Base-by-base conservation (phyloP, 2,797 vertebrate genomes). In the Garrulus glandarius region DNA sequence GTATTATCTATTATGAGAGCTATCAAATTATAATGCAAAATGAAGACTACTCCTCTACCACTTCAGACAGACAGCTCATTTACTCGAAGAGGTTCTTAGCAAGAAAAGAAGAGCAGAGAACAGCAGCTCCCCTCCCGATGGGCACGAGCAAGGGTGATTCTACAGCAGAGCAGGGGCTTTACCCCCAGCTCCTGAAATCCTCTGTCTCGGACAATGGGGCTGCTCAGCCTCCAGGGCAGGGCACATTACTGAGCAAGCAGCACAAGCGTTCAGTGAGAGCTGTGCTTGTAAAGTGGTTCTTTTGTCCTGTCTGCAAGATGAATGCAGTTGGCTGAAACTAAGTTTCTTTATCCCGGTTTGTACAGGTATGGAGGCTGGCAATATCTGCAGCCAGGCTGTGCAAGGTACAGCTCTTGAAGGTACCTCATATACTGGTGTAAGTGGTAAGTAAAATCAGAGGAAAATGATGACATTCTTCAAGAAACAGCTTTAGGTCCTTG, bases 391-490 rank as follows among this genome's bases (percentile, higher is more conserved):
- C 87, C 88, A 91, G 85, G 89, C 96, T 89, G 93, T 90, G 49
- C 79, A 89, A 93, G 82, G 95, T 91, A 79, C 88, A 93, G 59
- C 85, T 97, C 96, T 96, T 96, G 93, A 95, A 97, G 95, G 71
- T 93, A 97, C 89, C 95, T 97, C 95, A 96, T 97, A 97, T 93
- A 88, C 91, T 91, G 90, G 95, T 94, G 95, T 97, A 98, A 98
- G 96, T 95, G 95, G 97, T 98, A 98, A 98, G 96, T 97, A 98
- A 98, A 98, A 98, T 97, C 97, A 97, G 72, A 88, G 96, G 95
- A 98, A 98, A 98, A 97, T 98, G 96, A 98, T 97, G 96, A 93
- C 95, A 98, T 98, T 98, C 97, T 98, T 98, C 97, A 98, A 98
- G 96, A 97, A 98, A 98, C 97, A 97, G 96, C 97, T 98, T 97